Evolutionary conservation across 2,888 invertebrate species (phyloP).

Genomic region (Lutraria lutraria): DNA sequence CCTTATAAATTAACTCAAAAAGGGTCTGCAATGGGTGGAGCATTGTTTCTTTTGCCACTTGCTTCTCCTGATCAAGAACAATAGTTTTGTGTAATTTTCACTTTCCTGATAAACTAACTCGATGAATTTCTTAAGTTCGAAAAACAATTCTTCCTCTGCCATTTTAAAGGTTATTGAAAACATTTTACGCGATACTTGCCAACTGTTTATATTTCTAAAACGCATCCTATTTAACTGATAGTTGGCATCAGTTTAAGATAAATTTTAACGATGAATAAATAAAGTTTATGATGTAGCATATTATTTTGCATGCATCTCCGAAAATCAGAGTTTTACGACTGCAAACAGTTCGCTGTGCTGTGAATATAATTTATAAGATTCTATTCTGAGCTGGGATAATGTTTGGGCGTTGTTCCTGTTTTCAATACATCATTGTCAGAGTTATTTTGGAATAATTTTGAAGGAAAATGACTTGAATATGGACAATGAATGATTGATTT

Average conservation of each 20-base stretch:
- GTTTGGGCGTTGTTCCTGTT: constrained; percentile 26
- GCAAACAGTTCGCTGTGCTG: not conserved
- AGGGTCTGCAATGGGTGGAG: no score
- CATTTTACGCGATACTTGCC: no score
- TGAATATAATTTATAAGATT: constrained; percentile 1
- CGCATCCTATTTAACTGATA: not conserved
- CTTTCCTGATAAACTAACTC: no score
- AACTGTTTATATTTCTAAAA: not conserved
- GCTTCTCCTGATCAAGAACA: no score
- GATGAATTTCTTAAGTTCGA: no score
- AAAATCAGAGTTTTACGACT: constrained; percentile 11
- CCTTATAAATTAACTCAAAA: no score
- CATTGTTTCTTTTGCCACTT: no score
- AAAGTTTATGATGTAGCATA: not conserved
- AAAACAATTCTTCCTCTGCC: no score
- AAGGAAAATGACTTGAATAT: not conserved
- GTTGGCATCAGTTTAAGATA: constrained; percentile 18
- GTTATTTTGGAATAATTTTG: constrained; percentile 4
- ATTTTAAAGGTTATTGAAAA: no score
- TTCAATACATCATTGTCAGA: constrained; percentile 25
- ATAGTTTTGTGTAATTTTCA: no score
- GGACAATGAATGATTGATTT: constrained; percentile 25
- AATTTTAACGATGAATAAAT: constrained; percentile 10
- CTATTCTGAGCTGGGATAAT: not conserved
- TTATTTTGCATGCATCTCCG: constrained; percentile 12